Conservation (phyloP, 2,113 vertebrate genomes). For the Rhizomys pruinosus region DNA sequence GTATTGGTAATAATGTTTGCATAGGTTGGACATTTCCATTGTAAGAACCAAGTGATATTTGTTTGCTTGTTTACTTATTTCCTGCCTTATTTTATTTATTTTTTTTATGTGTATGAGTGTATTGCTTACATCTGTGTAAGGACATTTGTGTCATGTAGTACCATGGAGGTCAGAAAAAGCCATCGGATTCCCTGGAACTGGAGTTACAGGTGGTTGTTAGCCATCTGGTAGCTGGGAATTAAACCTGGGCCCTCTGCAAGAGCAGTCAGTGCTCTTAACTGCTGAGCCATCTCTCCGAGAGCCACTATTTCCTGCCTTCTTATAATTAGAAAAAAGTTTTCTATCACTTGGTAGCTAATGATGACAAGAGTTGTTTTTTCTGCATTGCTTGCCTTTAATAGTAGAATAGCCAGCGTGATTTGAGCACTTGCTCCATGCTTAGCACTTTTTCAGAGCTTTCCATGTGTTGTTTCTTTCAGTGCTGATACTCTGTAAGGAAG, state of each 20-base stretch:
- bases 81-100: too few relatives aligned
- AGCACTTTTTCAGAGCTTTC: conserved; percentile 35
- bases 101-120: too few relatives aligned
- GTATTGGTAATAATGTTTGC: background rate
- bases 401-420: background rate
- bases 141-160: too few relatives aligned
- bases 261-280: too few relatives aligned
- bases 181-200: too few relatives aligned
- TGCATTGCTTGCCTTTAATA: background rate
- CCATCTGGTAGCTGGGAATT: too few relatives aligned
- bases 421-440: background rate
- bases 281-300: too few relatives aligned
- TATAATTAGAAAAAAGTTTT: background rate
- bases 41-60: background rate
- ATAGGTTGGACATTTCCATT: background rate
- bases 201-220: too few relatives aligned
- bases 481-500: background rate
- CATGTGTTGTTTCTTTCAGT: background rate
- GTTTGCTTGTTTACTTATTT: too few relatives aligned
- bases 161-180: too few relatives aligned
- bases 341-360: background rate
- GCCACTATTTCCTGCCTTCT: background rate
- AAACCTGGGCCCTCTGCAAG: too few relatives aligned
- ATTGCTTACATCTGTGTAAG: too few relatives aligned
- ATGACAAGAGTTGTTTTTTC: background rate